phyloP scores from a whole-genome alignment of 2,888 invertebrate genomes.

The Endomychus coccineus region DNA sequence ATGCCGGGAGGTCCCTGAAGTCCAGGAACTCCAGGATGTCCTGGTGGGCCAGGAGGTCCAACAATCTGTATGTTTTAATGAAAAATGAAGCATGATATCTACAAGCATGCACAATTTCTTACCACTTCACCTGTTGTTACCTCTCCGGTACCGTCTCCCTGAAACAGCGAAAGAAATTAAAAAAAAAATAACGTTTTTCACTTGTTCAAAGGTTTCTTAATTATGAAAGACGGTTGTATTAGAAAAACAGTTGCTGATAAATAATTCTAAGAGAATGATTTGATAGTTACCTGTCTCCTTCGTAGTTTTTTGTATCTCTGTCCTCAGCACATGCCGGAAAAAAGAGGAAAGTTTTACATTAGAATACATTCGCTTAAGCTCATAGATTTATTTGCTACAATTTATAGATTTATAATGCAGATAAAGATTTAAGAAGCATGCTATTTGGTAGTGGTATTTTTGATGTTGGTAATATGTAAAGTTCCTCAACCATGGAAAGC shows the following conservation, averaged over 20 bases:
- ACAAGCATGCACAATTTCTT: too few relatives aligned
- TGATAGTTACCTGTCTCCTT: conserved; percentile 66
- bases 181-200: conserved; percentile 28
- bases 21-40: conserved; percentile 62
- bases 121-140: conserved; percentile 67
- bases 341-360: conserved; percentile 24
- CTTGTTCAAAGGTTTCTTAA: not conserved
- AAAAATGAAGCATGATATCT: not conserved
- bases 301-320: conserved; percentile 81
- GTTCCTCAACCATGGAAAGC: too few relatives aligned
- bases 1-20: conserved; percentile 79
- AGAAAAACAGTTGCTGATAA: conserved; percentile 10
- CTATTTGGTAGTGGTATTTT: too few relatives aligned
- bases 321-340: conserved; percentile 24
- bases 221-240: conserved; percentile 13
- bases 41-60: conserved; percentile 71
- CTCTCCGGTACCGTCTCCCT: conserved; percentile 78
- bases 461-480: too few relatives aligned
- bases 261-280: conserved; percentile 23
- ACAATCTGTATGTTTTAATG: conserved; percentile 43
- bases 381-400: too few relatives aligned
- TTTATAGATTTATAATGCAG: too few relatives aligned
- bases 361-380: too few relatives aligned
- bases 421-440: too few relatives aligned
- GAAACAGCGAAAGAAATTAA: conserved; percentile 46